Percentiles rank a stretch among this genome's conserved stretches.
These are phyloP conservation scores for Nemapogon koenigi DNA, from an alignment of 2,888 invertebrate genomes.

Conservation along the genomic window DNA sequence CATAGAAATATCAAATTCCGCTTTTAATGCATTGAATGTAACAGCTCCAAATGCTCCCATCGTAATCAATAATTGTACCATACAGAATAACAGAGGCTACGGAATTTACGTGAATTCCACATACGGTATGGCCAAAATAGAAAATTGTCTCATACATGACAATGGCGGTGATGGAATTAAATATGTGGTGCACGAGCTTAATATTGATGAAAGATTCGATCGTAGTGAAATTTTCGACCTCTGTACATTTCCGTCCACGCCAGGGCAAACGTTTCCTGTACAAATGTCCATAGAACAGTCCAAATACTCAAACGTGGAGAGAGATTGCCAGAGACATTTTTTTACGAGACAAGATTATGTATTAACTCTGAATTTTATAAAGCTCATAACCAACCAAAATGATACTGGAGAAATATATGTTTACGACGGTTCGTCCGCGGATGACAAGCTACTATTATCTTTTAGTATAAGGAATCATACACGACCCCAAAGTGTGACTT, in stretches of 20 bases:
- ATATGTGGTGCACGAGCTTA: slow-evolving; percentile 82
- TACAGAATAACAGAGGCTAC: slow-evolving; percentile 86
- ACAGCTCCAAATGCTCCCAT: slow-evolving; percentile 85
- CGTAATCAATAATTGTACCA: slow-evolving; percentile 78
- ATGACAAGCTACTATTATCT: slow-evolving; percentile 72
- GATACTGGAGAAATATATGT: slow-evolving; percentile 77
- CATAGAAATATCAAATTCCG: slow-evolving; percentile 84
- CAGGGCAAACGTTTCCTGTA: slow-evolving; percentile 87
- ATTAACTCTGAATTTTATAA: slow-evolving; percentile 84
- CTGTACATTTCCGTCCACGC: slow-evolving; percentile 83
- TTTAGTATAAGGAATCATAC: slow-evolving; percentile 84
- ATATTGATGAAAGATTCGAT: slow-evolving; percentile 77
- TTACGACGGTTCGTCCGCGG: slow-evolving; percentile 77
- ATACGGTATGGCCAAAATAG: slow-evolving; percentile 79
- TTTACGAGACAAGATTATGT: slow-evolving; percentile 80
- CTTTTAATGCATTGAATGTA: slow-evolving; percentile 92
- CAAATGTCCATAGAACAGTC: slow-evolving; percentile 83
- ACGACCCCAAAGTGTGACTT: slow-evolving; percentile 86
- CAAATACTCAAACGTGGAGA: slow-evolving; percentile 70
- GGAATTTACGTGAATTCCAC: slow-evolving; percentile 91
- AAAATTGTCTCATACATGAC: slow-evolving; percentile 78
- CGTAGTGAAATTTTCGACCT: slow-evolving; percentile 81
- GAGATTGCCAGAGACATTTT: slow-evolving; percentile 82
- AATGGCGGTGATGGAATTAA: slow-evolving; percentile 93
- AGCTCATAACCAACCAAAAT: slow-evolving; percentile 78